Conservation (phyloP, 2,888 invertebrate genomes). For the Colostygia pectinataria region DNA sequence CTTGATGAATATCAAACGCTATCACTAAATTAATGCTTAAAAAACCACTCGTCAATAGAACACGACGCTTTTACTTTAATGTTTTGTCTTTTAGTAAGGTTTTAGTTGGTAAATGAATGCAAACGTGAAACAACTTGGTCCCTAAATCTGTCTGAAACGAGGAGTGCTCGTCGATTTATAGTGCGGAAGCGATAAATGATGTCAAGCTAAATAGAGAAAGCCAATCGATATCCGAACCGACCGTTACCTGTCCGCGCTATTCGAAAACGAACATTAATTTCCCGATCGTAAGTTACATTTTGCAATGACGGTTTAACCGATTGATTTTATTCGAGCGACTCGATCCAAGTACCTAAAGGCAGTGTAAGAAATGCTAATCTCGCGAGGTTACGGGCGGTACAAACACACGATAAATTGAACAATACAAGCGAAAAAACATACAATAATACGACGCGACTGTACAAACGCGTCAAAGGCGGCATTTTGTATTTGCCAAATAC, state of each 20-base stretch:
- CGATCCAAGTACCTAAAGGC: slow-evolving; percentile 27
- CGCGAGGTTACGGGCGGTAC: slow-evolving; percentile 23
- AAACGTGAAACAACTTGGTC: slow-evolving; percentile 56
- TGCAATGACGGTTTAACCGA: slow-evolving; percentile 31
- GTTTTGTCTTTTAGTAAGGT: slow-evolving; percentile 71
- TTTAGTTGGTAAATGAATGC: slow-evolving; percentile 35
- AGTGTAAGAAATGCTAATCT: slow-evolving; percentile 26
- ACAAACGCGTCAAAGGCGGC: slow-evolving; percentile 46
- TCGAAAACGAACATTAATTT: slow-evolving; percentile 22
- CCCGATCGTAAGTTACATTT: slow-evolving; percentile 19
- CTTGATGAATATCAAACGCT: slow-evolving; percentile 70
- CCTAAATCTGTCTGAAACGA: slow-evolving; percentile 56
- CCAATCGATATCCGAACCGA: slow-evolving; percentile 39
- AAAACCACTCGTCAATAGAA: slow-evolving; percentile 35
- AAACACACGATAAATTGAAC: slow-evolving; percentile 5
- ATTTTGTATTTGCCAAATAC: slow-evolving; percentile 50
- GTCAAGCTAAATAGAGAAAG: slow-evolving; percentile 40
- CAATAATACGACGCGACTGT: slow-evolving; percentile 12
- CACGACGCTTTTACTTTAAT: slow-evolving; percentile 47
- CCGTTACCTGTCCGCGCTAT: slow-evolving; percentile 31
- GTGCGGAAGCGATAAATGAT: slow-evolving; percentile 32
- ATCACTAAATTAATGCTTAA: slow-evolving; percentile 61
- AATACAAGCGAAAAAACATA: slow-evolving; percentile 7
- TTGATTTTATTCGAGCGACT: slow-evolving; percentile 31
- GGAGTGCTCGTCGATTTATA: slow-evolving; percentile 36